Conservation (phyloP, 2,113 vertebrate species). For the Budorcas taxicolor region DNA sequence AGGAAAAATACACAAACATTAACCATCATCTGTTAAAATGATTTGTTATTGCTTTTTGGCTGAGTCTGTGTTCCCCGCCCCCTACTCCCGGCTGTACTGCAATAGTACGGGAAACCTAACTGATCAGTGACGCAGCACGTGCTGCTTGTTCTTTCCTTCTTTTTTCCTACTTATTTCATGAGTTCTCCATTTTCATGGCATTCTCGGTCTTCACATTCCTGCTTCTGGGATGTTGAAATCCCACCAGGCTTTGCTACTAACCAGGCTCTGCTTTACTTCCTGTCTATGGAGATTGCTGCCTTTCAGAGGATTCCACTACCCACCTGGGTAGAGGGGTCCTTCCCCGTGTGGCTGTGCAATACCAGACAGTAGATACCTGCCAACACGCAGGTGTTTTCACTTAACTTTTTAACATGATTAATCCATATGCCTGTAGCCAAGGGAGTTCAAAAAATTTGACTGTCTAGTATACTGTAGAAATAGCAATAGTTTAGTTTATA, state of each 20-base stretch:
- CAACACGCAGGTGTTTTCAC: background rate
- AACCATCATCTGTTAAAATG: background rate
- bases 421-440: background rate
- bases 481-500: background rate
- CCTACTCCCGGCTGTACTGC: background rate
- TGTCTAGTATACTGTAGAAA: background rate
- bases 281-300: background rate
- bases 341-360: background rate
- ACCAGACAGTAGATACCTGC: background rate
- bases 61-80: background rate
- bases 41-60: background rate
- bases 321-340: accelerated
- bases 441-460: background rate
- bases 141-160: background rate
- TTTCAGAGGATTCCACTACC: background rate
- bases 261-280: background rate
- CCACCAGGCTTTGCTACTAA: background rate
- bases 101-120: background rate
- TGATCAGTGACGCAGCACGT: accelerated
- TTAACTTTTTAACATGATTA: background rate
- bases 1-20: background rate
- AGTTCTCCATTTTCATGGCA: background rate
- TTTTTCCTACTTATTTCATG: background rate
- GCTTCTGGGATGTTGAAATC: background rate
- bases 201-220: background rate